These are phyloP conservation scores for Gallinago solitaria DNA, from an alignment of 2,797 vertebrate species.

Conservation along the genomic window DNA sequence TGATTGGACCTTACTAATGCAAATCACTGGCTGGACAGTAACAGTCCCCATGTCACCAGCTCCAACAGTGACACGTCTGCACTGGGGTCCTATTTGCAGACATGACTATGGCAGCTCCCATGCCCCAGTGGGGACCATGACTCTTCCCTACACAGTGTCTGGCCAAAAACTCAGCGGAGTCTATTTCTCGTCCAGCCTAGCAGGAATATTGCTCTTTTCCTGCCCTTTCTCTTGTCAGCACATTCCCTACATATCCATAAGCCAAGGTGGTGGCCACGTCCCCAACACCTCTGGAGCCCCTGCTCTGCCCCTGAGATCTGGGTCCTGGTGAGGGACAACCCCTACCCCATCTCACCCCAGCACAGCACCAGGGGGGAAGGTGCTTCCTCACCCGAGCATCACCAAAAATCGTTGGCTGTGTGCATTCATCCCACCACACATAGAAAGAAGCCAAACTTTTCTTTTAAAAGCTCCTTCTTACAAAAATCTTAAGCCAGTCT, in stretches of 20 bases:
- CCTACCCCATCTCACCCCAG: background rate
- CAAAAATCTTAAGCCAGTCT: background rate
- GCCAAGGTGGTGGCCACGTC: rapidly evolving
- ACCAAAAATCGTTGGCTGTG: background rate
- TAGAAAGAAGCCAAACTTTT: background rate
- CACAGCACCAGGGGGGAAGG: background rate
- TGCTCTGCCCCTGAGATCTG: rapidly evolving
- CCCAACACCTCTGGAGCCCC: background rate
- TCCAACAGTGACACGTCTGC: background rate
- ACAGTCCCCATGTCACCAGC: background rate
- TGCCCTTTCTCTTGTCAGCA: background rate
- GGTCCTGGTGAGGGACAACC: background rate
- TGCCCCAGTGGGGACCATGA: rapidly evolving
- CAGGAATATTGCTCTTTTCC: background rate
- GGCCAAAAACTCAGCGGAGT: background rate
- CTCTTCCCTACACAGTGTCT: background rate
- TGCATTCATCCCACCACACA: background rate
- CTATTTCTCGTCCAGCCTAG: background rate
- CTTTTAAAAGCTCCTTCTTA: background rate
- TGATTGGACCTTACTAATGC: background rate
- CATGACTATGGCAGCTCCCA: rapidly evolving
- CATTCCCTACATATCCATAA: background rate
- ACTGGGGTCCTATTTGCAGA: background rate
- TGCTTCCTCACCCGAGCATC: background rate
- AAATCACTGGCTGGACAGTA: background rate